Percentiles rank a stretch among this genome's conserved stretches.
Conservation (phyloP, 2,797 vertebrate species). For the Characodon lateralis region DNA sequence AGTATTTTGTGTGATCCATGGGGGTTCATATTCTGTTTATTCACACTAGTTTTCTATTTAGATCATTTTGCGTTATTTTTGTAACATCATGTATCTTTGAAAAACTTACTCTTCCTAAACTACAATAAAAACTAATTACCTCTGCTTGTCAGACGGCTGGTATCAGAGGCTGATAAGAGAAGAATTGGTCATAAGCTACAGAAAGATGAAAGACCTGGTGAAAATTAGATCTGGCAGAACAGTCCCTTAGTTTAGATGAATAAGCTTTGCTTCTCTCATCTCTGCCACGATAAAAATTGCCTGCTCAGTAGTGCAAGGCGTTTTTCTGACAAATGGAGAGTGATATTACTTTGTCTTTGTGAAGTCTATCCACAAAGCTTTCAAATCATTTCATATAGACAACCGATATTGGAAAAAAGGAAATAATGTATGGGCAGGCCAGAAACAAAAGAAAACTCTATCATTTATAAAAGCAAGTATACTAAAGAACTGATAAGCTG, state of each 20-base stretch:
- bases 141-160: neutral
- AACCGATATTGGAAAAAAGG: neutral
- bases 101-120: neutral
- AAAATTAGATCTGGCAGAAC: slow-evolving; percentile 23
- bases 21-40: too few species aligned
- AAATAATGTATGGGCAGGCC: neutral
- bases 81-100: neutral
- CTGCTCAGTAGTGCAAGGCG: slow-evolving; percentile 22
- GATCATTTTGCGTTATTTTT: neutral
- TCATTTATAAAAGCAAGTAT: slow-evolving; percentile 7
- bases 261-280: slow-evolving; percentile 11
- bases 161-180: slow-evolving; percentile 7
- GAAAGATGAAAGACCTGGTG: slow-evolving; percentile 6
- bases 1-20: neutral
- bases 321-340: slow-evolving; percentile 30
- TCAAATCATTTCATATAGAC: slow-evolving; percentile 27
- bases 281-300: slow-evolving; percentile 15
- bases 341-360: slow-evolving; percentile 33
- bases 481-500: neutral
- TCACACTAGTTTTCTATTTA: neutral
- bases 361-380: slow-evolving; percentile 16
- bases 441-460: neutral
- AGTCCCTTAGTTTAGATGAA: slow-evolving; percentile 20
- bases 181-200: slow-evolving; percentile 13
- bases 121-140: neutral